Evolutionary conservation across 1,140 invertebrate genomes (phyloP).

Genomic region (Euura lappo): DNA sequence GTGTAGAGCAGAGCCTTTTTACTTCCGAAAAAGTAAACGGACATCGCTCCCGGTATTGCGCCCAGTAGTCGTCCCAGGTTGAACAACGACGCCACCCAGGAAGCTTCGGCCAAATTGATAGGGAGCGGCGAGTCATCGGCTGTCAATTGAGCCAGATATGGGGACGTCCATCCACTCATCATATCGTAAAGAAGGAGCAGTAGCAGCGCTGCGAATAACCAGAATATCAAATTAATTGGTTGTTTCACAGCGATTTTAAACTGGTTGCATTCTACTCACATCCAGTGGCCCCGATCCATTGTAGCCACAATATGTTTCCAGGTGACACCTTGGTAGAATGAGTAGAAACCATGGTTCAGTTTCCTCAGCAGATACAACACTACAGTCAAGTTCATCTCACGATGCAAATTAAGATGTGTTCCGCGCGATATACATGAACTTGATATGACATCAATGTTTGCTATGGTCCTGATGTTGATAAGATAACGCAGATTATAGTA

Average conservation of each 20-base stretch:
- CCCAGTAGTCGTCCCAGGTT: constrained; percentile 52
- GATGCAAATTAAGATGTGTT: background rate
- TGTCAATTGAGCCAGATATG: constrained; percentile 54
- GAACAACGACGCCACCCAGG: constrained; percentile 56
- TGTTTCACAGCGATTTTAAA: too few relatives aligned
- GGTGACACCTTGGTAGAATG: background rate
- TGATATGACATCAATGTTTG: too few relatives aligned
- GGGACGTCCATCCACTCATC: constrained; percentile 54
- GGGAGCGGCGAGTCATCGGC: constrained; percentile 31
- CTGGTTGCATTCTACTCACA: background rate
- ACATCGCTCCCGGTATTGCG: constrained; percentile 41
- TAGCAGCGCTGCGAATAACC: constrained; percentile 41
- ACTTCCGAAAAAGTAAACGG: constrained; percentile 64
- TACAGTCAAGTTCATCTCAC: background rate
- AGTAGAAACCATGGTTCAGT: background rate
- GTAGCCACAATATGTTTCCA: background rate
- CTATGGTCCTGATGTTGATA: too few relatives aligned
- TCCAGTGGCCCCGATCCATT: background rate
- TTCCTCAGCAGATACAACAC: too few relatives aligned
- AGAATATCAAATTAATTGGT: too few relatives aligned
- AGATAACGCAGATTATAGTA: too few relatives aligned
- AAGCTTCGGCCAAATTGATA: constrained; percentile 46
- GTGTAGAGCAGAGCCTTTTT: constrained; percentile 69
- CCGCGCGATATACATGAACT: background rate
- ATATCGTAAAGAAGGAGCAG: constrained; percentile 46